Evolutionary conservation across 2,113 vertebrate genomes (phyloP).

Genomic region (Plectropomus leopardus): DNA sequence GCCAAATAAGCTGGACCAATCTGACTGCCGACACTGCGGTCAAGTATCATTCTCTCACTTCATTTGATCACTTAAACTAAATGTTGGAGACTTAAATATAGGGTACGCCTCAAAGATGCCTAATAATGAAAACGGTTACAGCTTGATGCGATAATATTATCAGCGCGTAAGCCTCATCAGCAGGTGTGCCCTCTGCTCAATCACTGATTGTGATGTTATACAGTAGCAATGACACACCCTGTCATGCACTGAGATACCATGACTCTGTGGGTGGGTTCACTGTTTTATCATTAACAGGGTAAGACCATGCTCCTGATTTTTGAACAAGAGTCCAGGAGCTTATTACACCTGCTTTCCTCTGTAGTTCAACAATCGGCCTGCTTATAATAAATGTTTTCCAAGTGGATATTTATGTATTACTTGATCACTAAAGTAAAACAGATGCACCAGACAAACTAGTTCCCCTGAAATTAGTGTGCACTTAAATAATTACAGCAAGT

Average conservation of each 20-base stretch:
- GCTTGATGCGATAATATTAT: conserved; percentile 1
- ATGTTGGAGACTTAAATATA: background rate
- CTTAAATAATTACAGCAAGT: too few relatives aligned
- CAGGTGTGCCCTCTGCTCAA: background rate
- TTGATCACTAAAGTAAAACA: background rate
- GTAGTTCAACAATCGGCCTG: background rate
- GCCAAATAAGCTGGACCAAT: too few relatives aligned
- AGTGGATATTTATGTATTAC: background rate
- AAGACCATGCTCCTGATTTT: background rate
- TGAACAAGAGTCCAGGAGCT: background rate
- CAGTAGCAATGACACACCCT: background rate
- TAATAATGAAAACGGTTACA: background rate
- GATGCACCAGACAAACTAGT: background rate
- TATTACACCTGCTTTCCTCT: background rate
- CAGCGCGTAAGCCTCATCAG: background rate
- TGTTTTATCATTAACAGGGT: conserved; percentile 14
- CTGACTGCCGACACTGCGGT: too few relatives aligned
- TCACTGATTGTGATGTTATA: background rate
- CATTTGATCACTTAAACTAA: background rate
- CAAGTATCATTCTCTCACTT: background rate
- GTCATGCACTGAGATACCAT: background rate
- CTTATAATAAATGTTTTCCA: background rate
- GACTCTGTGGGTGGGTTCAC: background rate
- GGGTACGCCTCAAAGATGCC: background rate
- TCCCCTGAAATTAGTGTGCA: background rate